Percentiles rank a stretch among this genome's conserved stretches.
Conservation (phyloP, 1,140 invertebrate genomes). For the Zelostemma sp. region DNA sequence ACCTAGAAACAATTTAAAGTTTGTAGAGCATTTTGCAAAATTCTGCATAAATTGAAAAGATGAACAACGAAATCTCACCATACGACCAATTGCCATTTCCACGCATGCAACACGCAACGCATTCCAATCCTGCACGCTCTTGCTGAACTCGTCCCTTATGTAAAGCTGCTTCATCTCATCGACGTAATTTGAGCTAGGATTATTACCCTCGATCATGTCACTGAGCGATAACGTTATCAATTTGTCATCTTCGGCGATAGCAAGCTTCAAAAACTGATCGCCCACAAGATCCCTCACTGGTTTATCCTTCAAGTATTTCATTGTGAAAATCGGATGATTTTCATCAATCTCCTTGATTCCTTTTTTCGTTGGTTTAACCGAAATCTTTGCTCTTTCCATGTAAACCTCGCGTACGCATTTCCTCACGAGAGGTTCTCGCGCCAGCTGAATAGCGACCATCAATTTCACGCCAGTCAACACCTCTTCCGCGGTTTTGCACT, state of each 20-base stretch:
- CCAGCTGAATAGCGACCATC: slow-evolving; percentile 95
- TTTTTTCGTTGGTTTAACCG: slow-evolving; percentile 88
- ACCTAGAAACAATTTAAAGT: slow-evolving; percentile 8
- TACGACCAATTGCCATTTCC: slow-evolving; percentile 87
- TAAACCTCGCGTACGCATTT: slow-evolving; percentile 90
- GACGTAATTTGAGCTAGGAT: slow-evolving; percentile 81
- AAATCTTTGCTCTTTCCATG: slow-evolving; percentile 89
- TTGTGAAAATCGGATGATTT: slow-evolving; percentile 85
- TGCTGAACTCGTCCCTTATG: slow-evolving; percentile 95
- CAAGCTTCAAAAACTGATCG: slow-evolving; percentile 91
- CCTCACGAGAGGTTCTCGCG: slow-evolving; percentile 90
- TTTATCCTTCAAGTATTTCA: slow-evolving; percentile 97
- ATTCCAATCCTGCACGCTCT: slow-evolving; percentile 98
- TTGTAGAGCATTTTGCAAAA: no score
- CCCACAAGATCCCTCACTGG: slow-evolving; percentile 90
- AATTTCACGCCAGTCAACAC: slow-evolving; percentile 90
- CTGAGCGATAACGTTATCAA: slow-evolving; percentile 81
- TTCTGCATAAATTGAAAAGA: no score
- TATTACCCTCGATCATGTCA: slow-evolving; percentile 82
- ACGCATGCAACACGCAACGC: slow-evolving; percentile 87
- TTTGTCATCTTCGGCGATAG: slow-evolving; percentile 89
- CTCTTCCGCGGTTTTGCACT: slow-evolving; percentile 78
- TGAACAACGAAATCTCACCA: slow-evolving; percentile 75
- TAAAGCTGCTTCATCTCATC: slow-evolving; percentile 95
- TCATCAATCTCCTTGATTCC: slow-evolving; percentile 96